Conservation (phyloP, 1,140 invertebrate genomes). For the Lasioglossum baleicum region DNA sequence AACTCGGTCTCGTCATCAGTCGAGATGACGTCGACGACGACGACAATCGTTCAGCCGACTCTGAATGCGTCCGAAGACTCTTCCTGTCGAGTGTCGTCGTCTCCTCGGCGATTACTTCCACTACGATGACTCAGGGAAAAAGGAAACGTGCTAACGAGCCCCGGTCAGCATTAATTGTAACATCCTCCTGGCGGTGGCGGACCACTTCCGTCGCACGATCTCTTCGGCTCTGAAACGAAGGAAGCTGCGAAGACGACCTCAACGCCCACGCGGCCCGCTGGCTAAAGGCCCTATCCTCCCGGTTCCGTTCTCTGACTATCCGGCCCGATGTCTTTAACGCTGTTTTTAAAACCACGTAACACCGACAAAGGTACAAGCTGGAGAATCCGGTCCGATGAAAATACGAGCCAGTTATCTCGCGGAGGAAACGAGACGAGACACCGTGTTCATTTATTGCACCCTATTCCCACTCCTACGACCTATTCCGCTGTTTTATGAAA, state of each 20-base stretch:
- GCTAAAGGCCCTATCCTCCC: conserved; percentile 53
- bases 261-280: conserved; percentile 65
- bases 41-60: not conserved
- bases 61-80: not conserved
- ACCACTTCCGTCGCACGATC: conserved; percentile 72
- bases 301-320: not conserved
- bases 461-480: not conserved
- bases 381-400: not conserved
- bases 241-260: conserved; percentile 76
- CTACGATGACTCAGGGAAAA: conserved; percentile 73
- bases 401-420: not conserved
- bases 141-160: conserved; percentile 77
- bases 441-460: not conserved
- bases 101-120: conserved; percentile 48
- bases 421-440: not conserved
- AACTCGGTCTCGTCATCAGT: not conserved
- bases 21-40: conserved; percentile 19
- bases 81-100: conserved; percentile 3
- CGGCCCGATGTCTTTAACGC: conserved; percentile 6
- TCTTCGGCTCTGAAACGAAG: conserved; percentile 65
- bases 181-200: conserved; percentile 74
- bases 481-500: conserved; percentile 3
- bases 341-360: not conserved
- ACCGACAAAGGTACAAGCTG: not conserved
- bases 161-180: conserved; percentile 78